Evolutionary conservation across 2,797 vertebrate species (phyloP).

Genomic region (Chelonia mydas): DNA sequence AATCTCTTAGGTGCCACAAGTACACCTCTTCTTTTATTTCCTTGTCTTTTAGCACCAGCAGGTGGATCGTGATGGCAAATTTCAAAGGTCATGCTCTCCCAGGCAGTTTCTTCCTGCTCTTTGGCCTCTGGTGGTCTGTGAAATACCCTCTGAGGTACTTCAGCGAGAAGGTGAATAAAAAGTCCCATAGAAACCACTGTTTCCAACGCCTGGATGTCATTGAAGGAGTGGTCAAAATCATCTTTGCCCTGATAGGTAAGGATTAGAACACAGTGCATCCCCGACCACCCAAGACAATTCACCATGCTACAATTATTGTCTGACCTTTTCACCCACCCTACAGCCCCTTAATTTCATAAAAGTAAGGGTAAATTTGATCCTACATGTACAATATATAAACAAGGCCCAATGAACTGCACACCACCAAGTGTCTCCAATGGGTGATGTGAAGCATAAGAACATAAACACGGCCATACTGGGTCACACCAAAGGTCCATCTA

Average conservation of each 20-base stretch:
- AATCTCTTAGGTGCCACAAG: no score
- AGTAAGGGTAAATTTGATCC: neutral
- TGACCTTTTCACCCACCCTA: neutral
- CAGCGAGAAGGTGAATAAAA: constrained; percentile 76
- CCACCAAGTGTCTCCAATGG: neutral
- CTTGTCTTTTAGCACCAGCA: neutral
- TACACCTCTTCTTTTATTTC: neutral
- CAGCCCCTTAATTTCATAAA: neutral
- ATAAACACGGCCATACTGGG: no score
- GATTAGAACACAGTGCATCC: neutral
- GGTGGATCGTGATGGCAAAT: constrained; percentile 87
- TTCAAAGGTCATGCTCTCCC: constrained; percentile 96
- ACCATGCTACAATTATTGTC: neutral
- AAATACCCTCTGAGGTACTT: constrained; percentile 84
- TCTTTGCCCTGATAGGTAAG: constrained; percentile 88
- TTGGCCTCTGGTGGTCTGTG: constrained; percentile 92
- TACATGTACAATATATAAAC: neutral
- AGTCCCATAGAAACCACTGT: constrained; percentile 43
- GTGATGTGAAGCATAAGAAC: no score
- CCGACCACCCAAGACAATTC: neutral
- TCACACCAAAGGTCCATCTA: no score
- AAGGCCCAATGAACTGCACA: neutral
- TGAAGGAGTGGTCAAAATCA: constrained; percentile 85
- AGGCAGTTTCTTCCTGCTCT: constrained; percentile 92
- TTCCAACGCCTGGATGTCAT: constrained; percentile 84